These are phyloP conservation scores for Tragelaphus scriptus DNA, from an alignment of 2,113 vertebrate species.

Conservation along the genomic window DNA sequence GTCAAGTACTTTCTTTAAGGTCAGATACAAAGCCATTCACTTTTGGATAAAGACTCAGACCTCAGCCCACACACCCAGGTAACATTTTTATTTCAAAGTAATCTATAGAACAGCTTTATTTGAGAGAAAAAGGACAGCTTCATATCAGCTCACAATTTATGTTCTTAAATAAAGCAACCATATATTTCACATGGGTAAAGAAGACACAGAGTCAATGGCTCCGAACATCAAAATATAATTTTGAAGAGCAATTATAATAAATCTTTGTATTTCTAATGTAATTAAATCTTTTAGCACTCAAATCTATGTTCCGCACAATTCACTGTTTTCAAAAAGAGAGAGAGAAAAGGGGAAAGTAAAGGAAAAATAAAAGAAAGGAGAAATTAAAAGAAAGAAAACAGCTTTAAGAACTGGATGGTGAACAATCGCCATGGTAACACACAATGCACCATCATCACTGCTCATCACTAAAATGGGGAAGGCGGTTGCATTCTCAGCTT, in stretches of 20 bases:
- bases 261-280: background rate
- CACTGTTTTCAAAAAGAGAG: conserved; percentile 63
- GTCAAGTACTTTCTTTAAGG: background rate
- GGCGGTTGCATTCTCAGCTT: background rate
- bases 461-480: background rate
- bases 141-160: background rate
- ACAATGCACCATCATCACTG: background rate
- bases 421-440: background rate
- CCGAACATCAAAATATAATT: conserved; percentile 6
- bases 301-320: conserved; percentile 22
- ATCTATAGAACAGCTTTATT: background rate
- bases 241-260: background rate
- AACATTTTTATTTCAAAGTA: background rate
- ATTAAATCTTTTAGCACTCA: conserved; percentile 20
- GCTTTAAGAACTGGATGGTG: background rate
- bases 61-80: background rate
- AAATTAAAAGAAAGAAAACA: background rate
- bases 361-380: background rate
- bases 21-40: background rate
- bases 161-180: background rate
- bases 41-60: background rate
- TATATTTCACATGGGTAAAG: background rate
- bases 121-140: background rate
- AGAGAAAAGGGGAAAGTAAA: background rate
- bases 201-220: conserved; percentile 1